Conservation (phyloP, 2,113 vertebrate genomes). For the Poeciliopsis prolifica region DNA sequence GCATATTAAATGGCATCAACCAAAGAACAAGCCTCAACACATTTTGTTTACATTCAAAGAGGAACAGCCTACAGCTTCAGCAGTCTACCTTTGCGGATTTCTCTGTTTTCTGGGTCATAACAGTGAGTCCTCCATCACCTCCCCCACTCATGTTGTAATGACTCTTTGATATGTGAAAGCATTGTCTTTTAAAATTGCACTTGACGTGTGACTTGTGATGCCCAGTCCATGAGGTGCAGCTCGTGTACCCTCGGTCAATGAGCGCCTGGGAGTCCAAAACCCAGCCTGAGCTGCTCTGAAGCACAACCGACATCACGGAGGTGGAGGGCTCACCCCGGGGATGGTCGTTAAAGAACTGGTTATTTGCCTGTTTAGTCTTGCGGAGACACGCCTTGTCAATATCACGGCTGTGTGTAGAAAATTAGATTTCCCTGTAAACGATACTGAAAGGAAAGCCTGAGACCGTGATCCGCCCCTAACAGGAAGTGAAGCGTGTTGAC, state of each 20-base stretch:
- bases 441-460: constrained; percentile 5
- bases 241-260: constrained; percentile 72
- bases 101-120: constrained; percentile 18
- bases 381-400: background rate
- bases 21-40: no score
- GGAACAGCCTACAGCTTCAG: no score
- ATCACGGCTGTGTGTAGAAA: background rate
- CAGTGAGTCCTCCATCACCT: background rate
- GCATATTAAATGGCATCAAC: no score
- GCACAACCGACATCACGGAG: constrained; percentile 81
- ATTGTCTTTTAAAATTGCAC: constrained; percentile 64
- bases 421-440: background rate
- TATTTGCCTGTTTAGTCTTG: background rate
- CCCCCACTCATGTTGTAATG: constrained; percentile 16
- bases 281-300: constrained; percentile 75
- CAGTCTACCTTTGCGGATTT: constrained; percentile 60
- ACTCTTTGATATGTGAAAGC: constrained; percentile 57
- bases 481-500: constrained; percentile 5
- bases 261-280: constrained; percentile 84
- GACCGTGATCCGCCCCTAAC: background rate
- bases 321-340: background rate
- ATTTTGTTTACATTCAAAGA: no score
- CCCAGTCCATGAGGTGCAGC: constrained; percentile 36
- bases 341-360: no score
- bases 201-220: constrained; percentile 1